Evolutionary conservation across 2,113 vertebrate species (phyloP), one percentile per base, ranked within the genome.

Genomic region (Uropsilus gracilis): DNA sequence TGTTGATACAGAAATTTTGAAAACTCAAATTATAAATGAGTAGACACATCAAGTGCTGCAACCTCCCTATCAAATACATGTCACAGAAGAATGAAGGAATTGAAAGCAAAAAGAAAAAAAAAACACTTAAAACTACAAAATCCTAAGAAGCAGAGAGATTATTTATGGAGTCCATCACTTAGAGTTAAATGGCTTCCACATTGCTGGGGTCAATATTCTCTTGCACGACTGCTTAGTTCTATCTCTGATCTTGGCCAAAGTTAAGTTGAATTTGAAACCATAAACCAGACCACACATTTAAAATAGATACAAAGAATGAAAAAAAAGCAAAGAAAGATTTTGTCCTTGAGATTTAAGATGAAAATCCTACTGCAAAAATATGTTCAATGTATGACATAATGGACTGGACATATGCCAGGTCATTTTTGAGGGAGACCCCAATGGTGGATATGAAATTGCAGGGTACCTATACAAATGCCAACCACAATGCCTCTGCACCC

Each of bases 241-340:
- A 91, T 28, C 28, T 61, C 82, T 83, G 64, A 71, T 66, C 53
- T 86, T 91, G 59, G 37, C 30, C 69, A 93, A 94, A 89, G 42
- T 55, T 55, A 73, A 69, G 61, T 80, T 96, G 92, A 91, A 93
- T 89, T 68, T 96, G 64, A 95, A 97, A 89, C 69, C 87, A 92
- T 80, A 9, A 89, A 34, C 50, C 50, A 95, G 71, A 91, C 59
- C 69, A 91, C 44, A 93, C n/a, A 95, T 97, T 88, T 50, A 87
- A 95, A 94, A 96, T 57, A 86, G 80, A 85, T 30, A 84, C 61
- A 92, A 76, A 86, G 37, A 57, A 71, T 80, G 72, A 81, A 28
- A 63, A 86, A 95, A 86, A 24, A 42, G 26, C 28, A 78, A 89
- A 91, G 18, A 83, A 71, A 86, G 4, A 61, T 81, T 69, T 69